phyloP scores from a whole-genome alignment of 2,888 invertebrate genomes.

The Drosophila imparisetae region DNA sequence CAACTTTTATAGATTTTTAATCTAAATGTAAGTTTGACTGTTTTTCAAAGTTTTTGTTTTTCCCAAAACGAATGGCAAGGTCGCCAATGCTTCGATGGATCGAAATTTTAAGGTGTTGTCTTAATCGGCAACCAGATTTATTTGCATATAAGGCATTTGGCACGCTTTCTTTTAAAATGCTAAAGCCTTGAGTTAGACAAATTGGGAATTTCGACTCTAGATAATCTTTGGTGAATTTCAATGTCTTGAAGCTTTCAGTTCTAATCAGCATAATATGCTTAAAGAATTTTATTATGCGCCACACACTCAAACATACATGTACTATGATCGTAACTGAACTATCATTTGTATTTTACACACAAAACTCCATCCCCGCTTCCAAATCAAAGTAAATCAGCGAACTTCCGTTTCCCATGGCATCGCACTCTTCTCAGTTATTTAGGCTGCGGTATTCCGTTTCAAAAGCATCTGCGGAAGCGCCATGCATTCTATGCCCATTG shows the following conservation, averaged over 20 bases:
- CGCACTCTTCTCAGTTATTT: constrained; percentile 16
- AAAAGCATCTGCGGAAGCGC: constrained; percentile 55
- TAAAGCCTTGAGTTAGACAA: constrained; percentile 18
- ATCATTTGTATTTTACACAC: not conserved
- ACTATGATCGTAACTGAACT: not conserved
- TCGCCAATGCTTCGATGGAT: constrained; percentile 40
- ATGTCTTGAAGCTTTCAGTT: not conserved
- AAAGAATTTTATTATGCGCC: not conserved
- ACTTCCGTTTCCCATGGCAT: constrained; percentile 56
- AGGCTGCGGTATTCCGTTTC: constrained; percentile 49
- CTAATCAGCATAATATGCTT: not conserved
- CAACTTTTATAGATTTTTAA: constrained; percentile 70
- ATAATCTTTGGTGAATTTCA: not conserved
- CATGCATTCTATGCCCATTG: constrained; percentile 5
- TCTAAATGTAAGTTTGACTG: constrained; percentile 31
- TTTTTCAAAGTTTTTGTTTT: constrained; percentile 8
- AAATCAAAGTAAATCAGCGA: constrained; percentile 5
- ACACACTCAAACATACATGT: too few species aligned
- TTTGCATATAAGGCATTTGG: constrained; percentile 35
- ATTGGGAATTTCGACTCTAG: not conserved
- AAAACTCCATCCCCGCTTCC: not conserved
- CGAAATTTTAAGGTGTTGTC: constrained; percentile 14
- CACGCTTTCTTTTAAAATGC: constrained; percentile 40
- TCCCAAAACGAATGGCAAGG: constrained; percentile 32
- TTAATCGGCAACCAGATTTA: constrained; percentile 22